Evolutionary conservation across 2,797 vertebrate genomes (phyloP), one percentile per base, ranked within the genome.

Genomic region (Eulemur coronatus): DNA sequence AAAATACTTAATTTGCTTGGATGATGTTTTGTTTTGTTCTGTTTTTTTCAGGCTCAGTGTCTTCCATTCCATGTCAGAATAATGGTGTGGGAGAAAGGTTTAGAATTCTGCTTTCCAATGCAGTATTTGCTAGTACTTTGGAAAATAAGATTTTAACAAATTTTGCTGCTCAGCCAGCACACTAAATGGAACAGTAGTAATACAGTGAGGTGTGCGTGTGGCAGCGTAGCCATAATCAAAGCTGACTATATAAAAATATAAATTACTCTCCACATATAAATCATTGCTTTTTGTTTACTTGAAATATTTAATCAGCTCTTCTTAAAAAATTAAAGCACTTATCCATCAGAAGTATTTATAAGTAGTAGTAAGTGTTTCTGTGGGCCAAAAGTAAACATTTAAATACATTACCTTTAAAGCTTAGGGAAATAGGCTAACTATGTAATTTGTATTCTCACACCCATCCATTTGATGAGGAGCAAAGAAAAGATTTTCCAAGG

Each of bases 21-120:
- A 82, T 89, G n/a, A 38, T 69, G 17, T 85, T 94, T 82, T 96
- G 89, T 65, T 97, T 82, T 57, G 67, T 95, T 96, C 28, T 87
- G 10, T 95, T 97, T 97, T 97, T 90, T 67, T 85, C 69, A 89
- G 92, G 92, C 90, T 92, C 28, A 48, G 46, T 75, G 55, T 72
- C 91, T 96, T 92, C 73, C 70, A 69, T 55, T 84, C 80, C 35
- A 13, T 92, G 55, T 86, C 52, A 94, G 30, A 86, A 89, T 94
- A 89, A 50, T 67, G 28, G 59, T 88, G 84, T 63, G 89, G 13
- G 72, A 78, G 18, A 87, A 73, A 52, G 52, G 61, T 46, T 95
- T 94, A 91, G 63, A 63, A 86, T 84, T 94, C 30, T 84, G 67
- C 41, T 88, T 97, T 96, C 92, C 7, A 33, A 20, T 48, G 76